Percentiles rank a stretch among this genome's conserved stretches.
Evolutionary conservation across 2,888 invertebrate genomes (phyloP).

Genomic region (Philopedon plagiatum): DNA sequence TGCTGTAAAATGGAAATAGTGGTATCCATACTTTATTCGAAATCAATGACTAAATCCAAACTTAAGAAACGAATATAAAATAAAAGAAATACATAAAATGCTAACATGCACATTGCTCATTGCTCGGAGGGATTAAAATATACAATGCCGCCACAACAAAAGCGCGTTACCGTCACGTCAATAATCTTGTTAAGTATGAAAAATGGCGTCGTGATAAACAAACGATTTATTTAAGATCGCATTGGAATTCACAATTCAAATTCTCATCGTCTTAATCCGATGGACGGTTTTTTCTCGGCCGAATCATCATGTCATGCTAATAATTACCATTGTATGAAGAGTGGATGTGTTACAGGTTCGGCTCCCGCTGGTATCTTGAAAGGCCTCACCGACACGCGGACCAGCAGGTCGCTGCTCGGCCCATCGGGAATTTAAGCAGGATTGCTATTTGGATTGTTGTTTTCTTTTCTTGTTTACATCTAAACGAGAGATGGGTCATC

Average conservation of each 20-base stretch:
- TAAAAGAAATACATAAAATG: too few species aligned
- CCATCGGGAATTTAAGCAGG: constrained; percentile 47
- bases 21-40: too few species aligned
- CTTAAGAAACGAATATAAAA: too few species aligned
- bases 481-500: constrained; percentile 47
- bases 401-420: constrained; percentile 47
- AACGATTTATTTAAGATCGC: constrained; percentile 54
- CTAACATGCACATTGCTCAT: too few species aligned
- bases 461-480: constrained; percentile 50
- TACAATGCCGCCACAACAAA: constrained; percentile 21
- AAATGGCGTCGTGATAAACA: constrained; percentile 57
- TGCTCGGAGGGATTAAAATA: constrained; percentile 1
- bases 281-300: constrained; percentile 52
- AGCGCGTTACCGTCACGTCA: constrained; percentile 26
- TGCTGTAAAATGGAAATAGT: too few species aligned
- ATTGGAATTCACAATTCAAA: constrained; percentile 57
- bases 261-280: constrained; percentile 59
- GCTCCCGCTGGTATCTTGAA: constrained; percentile 63
- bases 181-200: constrained; percentile 54
- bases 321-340: constrained; percentile 62
- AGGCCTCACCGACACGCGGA: constrained; percentile 53
- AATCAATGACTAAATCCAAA: too few species aligned
- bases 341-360: constrained; percentile 60
- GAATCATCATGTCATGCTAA: constrained; percentile 62
- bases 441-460: constrained; percentile 51